phyloP scores from a whole-genome alignment of 2,113 vertebrate species.

The Grantiella picta region DNA sequence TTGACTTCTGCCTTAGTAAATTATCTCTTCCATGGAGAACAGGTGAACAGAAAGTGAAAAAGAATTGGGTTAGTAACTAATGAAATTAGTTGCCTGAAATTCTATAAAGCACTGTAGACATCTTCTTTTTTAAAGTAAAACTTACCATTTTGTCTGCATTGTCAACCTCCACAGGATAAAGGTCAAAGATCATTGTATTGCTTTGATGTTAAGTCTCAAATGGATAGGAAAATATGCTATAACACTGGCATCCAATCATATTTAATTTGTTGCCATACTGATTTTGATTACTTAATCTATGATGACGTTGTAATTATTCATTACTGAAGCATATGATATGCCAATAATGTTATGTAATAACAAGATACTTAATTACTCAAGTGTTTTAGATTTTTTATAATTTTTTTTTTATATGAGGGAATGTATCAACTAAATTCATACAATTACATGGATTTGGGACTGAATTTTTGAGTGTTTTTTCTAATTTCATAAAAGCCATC shows the following conservation, averaged over 20 bases:
- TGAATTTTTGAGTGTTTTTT: background rate
- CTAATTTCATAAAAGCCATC: background rate
- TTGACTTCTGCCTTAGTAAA: background rate
- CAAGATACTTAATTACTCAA: background rate
- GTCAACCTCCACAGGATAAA: background rate
- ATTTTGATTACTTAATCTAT: constrained; percentile 27
- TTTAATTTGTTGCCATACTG: background rate
- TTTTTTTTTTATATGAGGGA: background rate
- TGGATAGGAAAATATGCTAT: background rate
- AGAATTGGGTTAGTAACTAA: background rate
- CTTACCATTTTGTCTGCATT: background rate
- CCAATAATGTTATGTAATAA: background rate
- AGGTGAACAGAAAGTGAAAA: background rate
- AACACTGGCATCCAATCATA: background rate
- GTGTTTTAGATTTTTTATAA: background rate
- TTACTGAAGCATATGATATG: background rate
- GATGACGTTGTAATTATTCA: background rate
- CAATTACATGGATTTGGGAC: background rate
- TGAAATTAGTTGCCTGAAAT: background rate
- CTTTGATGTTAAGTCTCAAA: background rate
- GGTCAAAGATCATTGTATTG: background rate
- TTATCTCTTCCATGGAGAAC: background rate
- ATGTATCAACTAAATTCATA: background rate
- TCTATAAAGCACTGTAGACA: background rate
- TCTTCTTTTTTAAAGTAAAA: background rate